Evolutionary conservation across 2,888 invertebrate species (phyloP), one percentile per base, ranked within the genome.

Genomic region (Callosobruchus maculatus): DNA sequence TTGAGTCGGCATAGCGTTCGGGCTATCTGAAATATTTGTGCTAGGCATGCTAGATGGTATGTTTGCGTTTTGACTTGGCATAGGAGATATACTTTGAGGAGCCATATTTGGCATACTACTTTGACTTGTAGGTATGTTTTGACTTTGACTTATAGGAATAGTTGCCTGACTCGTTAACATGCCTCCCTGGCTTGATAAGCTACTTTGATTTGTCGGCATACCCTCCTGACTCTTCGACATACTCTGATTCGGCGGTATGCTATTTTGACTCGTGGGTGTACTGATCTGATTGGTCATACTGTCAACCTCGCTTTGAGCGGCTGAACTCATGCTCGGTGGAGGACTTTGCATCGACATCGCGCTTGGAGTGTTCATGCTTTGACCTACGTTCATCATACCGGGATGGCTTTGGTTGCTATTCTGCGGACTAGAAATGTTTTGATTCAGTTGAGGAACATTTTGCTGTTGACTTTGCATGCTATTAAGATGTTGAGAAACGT

Each of bases 401-500:
- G 20, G n/a, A 21, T 70, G 70, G 21, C 70, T 70, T 70, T 71
- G 71, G 71, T 20, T 71, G 30, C 26, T 71, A 71, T 22, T 71
- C 18, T 22, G 75, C 21, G 77, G 75, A 75, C 74, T 77, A 69
- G 71, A 30, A 66, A 71, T 13, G 31, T 26, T 70, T 31, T 72
- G 71, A 26, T 68, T 75, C 22, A 70, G 22, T 0, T 22, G 22
- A 20, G 70, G 22, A 22, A 26, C 20, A 22, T 20, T 70, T 22
- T 22, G 26, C 26, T 70, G 70, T 68, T 68, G 68, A 68, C 68
- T 68, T 68, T 77, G 77, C 68, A 78, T 77, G 68, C 70, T 76
- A 68, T 66, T 78, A 2, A 76, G 73, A 72, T 75, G 74, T 70
- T 79, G 79, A 5, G 79, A 76, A 71, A 79, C 78, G 74, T 78